Evolutionary conservation across 2,797 vertebrate genomes (phyloP), one percentile per base, ranked within the genome.

Genomic region (Dendrocincla fuliginosa): DNA sequence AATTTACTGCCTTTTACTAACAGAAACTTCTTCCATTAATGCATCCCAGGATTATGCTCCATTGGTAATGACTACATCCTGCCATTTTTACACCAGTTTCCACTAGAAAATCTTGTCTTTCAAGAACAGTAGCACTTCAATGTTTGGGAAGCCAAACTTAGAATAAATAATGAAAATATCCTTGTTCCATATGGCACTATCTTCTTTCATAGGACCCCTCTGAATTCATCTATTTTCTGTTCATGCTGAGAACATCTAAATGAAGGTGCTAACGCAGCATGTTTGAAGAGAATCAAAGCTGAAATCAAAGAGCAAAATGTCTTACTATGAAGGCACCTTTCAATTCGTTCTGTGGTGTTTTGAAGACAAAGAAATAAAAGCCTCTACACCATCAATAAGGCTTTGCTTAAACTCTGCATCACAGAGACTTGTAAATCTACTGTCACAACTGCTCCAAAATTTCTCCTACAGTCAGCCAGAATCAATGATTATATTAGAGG

Each of bases 211-310:
- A 67, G 11, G 76, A 63, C 39, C n/a, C 46, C 32, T 85, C 80
- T 55, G 53, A 88, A 86, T 87, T 78, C 32, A 46, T 52, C 78
- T 65, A 19, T 39, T 88, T 74, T 89, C 65, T 87, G 33, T 42
- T 93, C 75, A 28, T 55, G 56, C 59, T 24, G 69, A 77, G 78
- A 88, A 93, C 69, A 63, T 77, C 81, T 95, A 94, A 95, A 92
- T 67, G 24, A 91, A 96, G 82, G 89, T 81, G 79, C 28, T 93
- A 93, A 88, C 80, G 47, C 50, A 82, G 84, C 74, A 83, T 27
- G 47, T 94, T 95, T 96, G 95, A 96, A 92, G 90, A 85, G 52
- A 94, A 94, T 96, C 76, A 96, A 90, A 97, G 94, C 55, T 70
- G 41, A 96, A 95, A 95, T 89, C 86, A 93, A 93, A 94, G 87